Conservation (phyloP, 2,113 vertebrate genomes). For the Callocephalon fimbriatum region DNA sequence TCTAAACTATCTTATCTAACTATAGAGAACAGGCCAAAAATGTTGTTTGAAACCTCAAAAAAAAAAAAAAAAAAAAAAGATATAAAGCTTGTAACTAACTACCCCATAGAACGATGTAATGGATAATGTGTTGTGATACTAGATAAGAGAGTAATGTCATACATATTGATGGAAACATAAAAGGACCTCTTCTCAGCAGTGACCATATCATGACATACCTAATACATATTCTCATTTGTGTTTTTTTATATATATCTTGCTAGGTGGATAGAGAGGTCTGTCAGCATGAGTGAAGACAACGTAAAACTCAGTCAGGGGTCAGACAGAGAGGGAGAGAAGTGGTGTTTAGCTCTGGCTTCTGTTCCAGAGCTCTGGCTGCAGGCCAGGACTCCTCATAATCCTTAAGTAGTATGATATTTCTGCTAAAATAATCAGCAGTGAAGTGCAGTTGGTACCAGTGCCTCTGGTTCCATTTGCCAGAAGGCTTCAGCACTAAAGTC, state of each 20-base stretch:
- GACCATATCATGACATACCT: background rate
- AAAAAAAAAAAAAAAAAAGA: background rate
- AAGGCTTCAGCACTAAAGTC: background rate
- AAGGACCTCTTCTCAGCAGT: background rate
- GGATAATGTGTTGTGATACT: background rate
- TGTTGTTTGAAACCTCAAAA: background rate
- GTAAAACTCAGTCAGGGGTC: background rate
- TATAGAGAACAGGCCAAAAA: background rate
- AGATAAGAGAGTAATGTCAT: background rate
- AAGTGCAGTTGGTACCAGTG: background rate
- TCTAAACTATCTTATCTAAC: background rate
- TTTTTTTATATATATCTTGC: background rate
- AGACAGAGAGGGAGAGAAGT: background rate
- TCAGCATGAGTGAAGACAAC: background rate
- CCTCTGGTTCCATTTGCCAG: background rate
- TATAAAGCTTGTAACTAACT: background rate
- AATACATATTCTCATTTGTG: background rate
- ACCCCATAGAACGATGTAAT: rapidly evolving
- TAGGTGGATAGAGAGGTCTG: background rate
- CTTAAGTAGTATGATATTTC: conserved; percentile 35
- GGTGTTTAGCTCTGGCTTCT: background rate
- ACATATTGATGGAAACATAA: background rate
- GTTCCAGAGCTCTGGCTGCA: background rate
- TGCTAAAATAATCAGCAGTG: conserved; percentile 5
- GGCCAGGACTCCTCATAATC: conserved; percentile 37